phyloP scores from a whole-genome alignment of 2,113 vertebrate genomes.

The Corythornis madagascariensis region DNA sequence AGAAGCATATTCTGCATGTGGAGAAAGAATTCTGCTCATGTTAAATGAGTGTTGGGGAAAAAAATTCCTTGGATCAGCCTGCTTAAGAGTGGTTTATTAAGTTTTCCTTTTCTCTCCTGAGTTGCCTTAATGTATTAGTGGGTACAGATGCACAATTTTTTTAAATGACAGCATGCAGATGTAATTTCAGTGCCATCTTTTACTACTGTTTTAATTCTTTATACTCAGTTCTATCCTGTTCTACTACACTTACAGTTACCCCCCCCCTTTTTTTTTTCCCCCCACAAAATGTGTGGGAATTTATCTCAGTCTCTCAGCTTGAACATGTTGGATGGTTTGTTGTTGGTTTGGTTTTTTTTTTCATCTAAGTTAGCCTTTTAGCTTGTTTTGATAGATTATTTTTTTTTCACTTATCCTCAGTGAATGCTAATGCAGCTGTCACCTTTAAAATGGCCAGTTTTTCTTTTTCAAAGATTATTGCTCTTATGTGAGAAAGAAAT shows the following conservation, averaged over 20 bases:
- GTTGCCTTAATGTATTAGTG: not conserved
- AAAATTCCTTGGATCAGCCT: not conserved
- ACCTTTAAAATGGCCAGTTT: not conserved
- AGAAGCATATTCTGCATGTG: accelerated
- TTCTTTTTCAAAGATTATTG: not conserved
- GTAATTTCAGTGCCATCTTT: not conserved
- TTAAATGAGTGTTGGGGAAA: not conserved
- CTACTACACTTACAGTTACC: not conserved
- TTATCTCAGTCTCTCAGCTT: not conserved
- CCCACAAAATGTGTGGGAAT: accelerated
- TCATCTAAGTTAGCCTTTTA: not conserved
- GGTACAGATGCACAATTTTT: not conserved
- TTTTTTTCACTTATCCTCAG: not conserved
- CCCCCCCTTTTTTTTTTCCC: not conserved
- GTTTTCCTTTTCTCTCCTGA: not conserved
- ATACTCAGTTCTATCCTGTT: not conserved
- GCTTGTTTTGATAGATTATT: not conserved
- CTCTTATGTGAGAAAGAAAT: not conserved
- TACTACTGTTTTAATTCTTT: not conserved
- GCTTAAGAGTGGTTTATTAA: not conserved
- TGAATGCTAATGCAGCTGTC: not conserved
- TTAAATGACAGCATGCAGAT: not conserved
- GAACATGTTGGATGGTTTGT: not conserved
- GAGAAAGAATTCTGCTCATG: not conserved
- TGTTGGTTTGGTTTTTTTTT: not conserved